Conservation (phyloP, 1,140 invertebrate species). For the Lethocerus indicus region DNA sequence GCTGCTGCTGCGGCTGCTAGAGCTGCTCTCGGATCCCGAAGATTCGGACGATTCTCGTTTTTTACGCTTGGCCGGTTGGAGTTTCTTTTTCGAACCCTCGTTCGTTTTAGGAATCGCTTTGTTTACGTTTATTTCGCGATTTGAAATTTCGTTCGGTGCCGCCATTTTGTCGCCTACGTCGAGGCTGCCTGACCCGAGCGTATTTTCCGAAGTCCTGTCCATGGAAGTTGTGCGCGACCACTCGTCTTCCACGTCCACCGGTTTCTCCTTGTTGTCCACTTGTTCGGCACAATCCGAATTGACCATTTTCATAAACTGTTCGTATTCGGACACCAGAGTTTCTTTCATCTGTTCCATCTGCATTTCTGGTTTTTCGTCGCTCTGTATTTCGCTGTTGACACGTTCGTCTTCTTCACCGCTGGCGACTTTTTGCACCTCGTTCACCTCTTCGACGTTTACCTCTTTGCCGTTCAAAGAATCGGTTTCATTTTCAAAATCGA, state of each 20-base stretch:
- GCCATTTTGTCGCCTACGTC: no score
- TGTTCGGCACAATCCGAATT: neutral
- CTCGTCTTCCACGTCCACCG: neutral
- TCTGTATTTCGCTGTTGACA: no score
- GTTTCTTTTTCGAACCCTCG: neutral
- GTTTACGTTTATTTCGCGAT: no score
- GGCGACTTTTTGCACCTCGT: no score
- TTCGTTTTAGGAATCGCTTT: no score
- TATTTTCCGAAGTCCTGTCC: neutral
- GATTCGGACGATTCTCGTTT: conserved; percentile 4
- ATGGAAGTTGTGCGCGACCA: neutral
- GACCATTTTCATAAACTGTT: conserved; percentile 12
- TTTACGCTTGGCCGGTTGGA: neutral
- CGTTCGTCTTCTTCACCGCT: no score
- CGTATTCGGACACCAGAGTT: conserved; percentile 9
- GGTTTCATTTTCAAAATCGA: neutral
- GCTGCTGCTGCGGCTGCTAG: neutral
- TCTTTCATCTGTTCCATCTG: neutral
- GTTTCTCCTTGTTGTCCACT: neutral
- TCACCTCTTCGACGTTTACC: no score
- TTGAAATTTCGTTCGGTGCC: no score
- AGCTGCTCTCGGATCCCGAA: conserved; percentile 4
- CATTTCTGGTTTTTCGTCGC: neutral
- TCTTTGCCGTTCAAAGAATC: neutral
- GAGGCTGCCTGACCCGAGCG: neutral